These are phyloP conservation scores for Parnassius apollo DNA, from an alignment of 2,888 invertebrate genomes.

Conservation along the genomic window DNA sequence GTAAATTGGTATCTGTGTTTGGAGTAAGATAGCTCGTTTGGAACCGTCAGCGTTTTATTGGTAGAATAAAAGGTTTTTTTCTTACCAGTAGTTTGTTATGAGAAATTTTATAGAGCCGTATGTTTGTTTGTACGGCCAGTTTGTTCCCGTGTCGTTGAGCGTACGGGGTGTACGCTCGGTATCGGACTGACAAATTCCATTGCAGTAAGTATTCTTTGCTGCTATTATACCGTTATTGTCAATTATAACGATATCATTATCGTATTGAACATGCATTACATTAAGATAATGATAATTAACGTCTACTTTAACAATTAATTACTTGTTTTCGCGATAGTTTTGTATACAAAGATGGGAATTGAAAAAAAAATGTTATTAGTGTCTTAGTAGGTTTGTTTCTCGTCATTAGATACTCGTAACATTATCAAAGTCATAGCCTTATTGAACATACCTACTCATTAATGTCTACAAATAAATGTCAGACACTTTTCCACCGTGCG, in stretches of 20 bases:
- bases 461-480: too few relatives aligned
- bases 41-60: constrained; percentile 55
- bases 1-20: constrained; percentile 29
- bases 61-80: constrained; percentile 48
- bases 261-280: neutral
- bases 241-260: constrained; percentile 2
- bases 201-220: constrained; percentile 9
- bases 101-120: constrained; percentile 33
- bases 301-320: neutral
- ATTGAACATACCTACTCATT: too few relatives aligned
- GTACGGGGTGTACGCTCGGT: too few relatives aligned
- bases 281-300: neutral
- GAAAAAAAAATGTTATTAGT: too few relatives aligned
- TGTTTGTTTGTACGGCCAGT: constrained; percentile 20
- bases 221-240: neutral
- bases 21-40: constrained; percentile 37
- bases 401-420: too few relatives aligned
- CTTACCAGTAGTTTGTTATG: constrained; percentile 36
- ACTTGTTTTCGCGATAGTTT: neutral
- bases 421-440: too few relatives aligned
- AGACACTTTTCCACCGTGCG: too few relatives aligned
- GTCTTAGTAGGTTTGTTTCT: too few relatives aligned
- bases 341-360: too few relatives aligned
- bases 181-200: constrained; percentile 16
- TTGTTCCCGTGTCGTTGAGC: constrained; percentile 5